A percentile compares a stretch with the other conserved stretches of the same genome.
These are phyloP conservation scores for Agrypnia vestita DNA, from an alignment of 1,140 invertebrate species.

Conservation along the genomic window DNA sequence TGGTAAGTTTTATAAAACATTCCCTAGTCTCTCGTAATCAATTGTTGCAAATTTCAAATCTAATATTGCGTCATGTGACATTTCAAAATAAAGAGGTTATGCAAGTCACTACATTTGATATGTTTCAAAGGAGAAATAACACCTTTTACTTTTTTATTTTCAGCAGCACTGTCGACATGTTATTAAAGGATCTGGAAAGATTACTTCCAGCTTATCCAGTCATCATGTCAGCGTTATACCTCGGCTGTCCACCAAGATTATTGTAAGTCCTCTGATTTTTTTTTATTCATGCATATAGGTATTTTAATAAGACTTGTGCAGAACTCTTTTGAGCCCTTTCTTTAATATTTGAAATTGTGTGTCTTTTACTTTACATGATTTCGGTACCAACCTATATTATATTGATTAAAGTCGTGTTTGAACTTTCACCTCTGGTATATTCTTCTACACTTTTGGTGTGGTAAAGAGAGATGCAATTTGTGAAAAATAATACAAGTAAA, in stretches of 20 bases:
- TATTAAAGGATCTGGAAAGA: conserved; percentile 48
- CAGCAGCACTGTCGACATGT: conserved; percentile 54
- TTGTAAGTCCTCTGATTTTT: conserved; percentile 40
- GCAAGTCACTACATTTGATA: conserved; percentile 12
- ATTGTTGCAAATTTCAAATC: neutral
- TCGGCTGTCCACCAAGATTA: conserved; percentile 46
- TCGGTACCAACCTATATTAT: no score
- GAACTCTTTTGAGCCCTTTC: no score
- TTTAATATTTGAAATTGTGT: no score
- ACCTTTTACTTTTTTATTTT: conserved; percentile 28
- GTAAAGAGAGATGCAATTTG: no score
- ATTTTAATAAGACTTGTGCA: neutral
- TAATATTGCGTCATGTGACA: conserved; percentile 30
- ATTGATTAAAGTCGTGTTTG: no score
- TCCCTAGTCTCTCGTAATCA: neutral
- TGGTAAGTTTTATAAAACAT: conserved; percentile 2
- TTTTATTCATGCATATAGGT: conserved; percentile 9
- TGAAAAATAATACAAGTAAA: no score
- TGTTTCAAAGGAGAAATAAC: conserved; percentile 20
- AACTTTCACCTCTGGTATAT: no score
- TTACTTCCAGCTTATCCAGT: conserved; percentile 48
- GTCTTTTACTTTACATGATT: no score
- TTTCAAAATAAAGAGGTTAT: conserved; percentile 20
- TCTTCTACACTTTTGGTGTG: no score
- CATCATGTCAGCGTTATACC: conserved; percentile 43